Percentiles rank a stretch among this genome's conserved stretches.
phyloP scores from a whole-genome alignment of 2,797 vertebrate genomes.

The Ispidina picta region DNA sequence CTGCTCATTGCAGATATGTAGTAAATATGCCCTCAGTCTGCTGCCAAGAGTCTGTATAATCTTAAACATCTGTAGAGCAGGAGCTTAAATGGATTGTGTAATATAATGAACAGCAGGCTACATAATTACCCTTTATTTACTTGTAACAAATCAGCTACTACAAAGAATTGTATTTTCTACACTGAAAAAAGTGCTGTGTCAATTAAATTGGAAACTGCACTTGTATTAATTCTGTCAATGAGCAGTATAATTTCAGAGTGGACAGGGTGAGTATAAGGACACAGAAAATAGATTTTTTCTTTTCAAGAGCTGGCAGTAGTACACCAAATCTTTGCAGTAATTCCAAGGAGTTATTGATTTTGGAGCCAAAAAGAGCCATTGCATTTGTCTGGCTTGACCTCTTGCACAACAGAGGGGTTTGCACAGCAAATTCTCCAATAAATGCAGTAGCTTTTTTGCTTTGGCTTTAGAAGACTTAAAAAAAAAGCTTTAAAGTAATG shows the following conservation, averaged over 20 bases:
- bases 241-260: constrained; percentile 28
- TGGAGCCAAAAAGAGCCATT: constrained; percentile 17
- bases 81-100: not conserved
- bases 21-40: constrained; percentile 18
- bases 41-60: constrained; percentile 31
- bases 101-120: constrained; percentile 20
- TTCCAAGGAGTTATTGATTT: constrained; percentile 52
- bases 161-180: constrained; percentile 5
- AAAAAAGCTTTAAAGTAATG: not conserved
- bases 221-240: constrained; percentile 38
- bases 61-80: constrained; percentile 36
- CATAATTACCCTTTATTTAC: constrained; percentile 54
- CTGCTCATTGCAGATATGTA: not conserved
- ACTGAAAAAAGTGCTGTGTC: not conserved
- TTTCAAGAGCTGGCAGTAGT: constrained; percentile 18
- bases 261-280: constrained; percentile 44
- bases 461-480: not conserved
- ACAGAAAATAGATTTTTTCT: constrained; percentile 43
- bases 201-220: constrained; percentile 10
- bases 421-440: not conserved
- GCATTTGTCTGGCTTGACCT: constrained; percentile 40
- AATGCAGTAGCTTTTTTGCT: not conserved
- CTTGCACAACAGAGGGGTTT: not conserved
- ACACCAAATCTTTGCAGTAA: constrained; percentile 11
- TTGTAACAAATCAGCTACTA: constrained; percentile 47